Base-by-base conservation (phyloP, 1,140 invertebrate species). In the Bombus superbus region DNA sequence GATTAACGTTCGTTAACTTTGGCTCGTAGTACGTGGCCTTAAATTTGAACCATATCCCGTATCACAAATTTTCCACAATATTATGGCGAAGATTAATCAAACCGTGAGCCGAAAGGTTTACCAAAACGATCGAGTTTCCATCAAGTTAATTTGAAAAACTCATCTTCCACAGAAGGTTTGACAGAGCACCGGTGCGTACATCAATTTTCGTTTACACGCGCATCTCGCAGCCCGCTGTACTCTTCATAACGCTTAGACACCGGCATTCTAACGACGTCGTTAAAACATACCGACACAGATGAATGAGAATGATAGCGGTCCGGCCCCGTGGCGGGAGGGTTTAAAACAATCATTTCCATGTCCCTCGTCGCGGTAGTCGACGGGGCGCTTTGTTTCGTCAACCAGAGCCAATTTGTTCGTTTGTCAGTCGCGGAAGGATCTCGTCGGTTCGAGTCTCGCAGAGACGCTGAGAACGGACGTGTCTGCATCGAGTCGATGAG, bases 371-470 rank as follows among this genome's bases (percentile, higher is more conserved):
- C 64, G 57, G 71, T 44, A 78, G 85, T 86, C 85, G 77, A 73
- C 75, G 81, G 83, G 84, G 83, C 38, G 89, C 89, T 91, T 91
- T 91, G 89, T 91, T 91, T 91, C 88, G 81, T 90, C 89, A 88
- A 91, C 86, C 89, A 86, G 86, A 90, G 81, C 83, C 89, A 91
- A 91, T 91, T 91, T 91, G 89, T 90, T 88, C 83, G 83, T 90
- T 88, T 88, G 89, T 90, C 81, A 83, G 76, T 80, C 78, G 88
- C 88, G 76, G 88, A 89, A 89, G 81, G 81, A 86, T 89, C 85
- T 76, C 53, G 71, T 83, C 66, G 88, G 78, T 57, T 53, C 47
- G 82, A 72, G 53, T 59, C 79, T 40, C 75, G 35, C 81, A 53
- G 53, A 68, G 80, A 86, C 38, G 74, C 25, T 38, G 53, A 25